A percentile compares a stretch with the other conserved stretches of the same genome.
Evolutionary conservation across 2,888 invertebrate genomes (phyloP).

Genomic region (Apodemia zela): DNA sequence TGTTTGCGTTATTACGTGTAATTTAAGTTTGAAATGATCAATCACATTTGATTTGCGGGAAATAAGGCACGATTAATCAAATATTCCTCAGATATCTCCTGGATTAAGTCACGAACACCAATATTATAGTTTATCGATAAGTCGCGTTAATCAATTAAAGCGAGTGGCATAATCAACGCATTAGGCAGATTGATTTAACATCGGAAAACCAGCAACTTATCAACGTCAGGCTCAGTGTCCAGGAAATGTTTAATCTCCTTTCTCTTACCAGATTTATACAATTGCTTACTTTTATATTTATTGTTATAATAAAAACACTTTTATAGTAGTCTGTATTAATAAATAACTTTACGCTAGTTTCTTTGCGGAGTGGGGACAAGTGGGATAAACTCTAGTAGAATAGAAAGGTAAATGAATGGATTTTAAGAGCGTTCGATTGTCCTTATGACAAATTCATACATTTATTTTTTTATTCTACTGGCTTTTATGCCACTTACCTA

Average conservation of each 20-base stretch:
- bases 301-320: neutral
- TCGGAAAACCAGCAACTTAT: slow-evolving; percentile 48
- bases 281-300: neutral
- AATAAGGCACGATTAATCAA: slow-evolving; percentile 7
- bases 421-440: no score
- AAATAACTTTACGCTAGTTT: no score
- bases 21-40: slow-evolving; percentile 8
- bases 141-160: slow-evolving; percentile 42
- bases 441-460: no score
- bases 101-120: slow-evolving; percentile 21
- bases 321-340: no score
- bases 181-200: slow-evolving; percentile 52
- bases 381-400: no score
- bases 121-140: slow-evolving; percentile 31
- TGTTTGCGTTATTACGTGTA: neutral
- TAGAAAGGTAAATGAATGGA: no score
- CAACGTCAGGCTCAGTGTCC: slow-evolving; percentile 43
- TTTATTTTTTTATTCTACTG: no score
- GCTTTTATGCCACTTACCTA: no score
- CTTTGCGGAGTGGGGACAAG: no score
- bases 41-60: slow-evolving; percentile 10
- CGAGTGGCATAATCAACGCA: slow-evolving; percentile 44
- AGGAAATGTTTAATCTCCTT: slow-evolving; percentile 39
- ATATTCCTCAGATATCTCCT: slow-evolving; percentile 12
- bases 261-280: neutral